phyloP scores from a whole-genome alignment of 2,888 invertebrate genomes.

The Operophtera brumata region DNA sequence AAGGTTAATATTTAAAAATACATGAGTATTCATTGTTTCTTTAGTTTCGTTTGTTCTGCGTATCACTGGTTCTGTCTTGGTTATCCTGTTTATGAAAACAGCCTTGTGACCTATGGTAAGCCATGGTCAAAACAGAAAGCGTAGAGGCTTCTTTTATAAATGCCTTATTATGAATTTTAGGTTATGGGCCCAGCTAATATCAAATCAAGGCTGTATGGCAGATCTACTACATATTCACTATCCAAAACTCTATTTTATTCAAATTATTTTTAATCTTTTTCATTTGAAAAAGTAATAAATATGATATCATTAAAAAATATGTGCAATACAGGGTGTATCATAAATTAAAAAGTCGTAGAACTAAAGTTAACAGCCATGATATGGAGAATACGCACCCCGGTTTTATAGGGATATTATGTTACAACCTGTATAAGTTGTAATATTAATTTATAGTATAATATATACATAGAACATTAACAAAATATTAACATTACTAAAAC shows the following conservation, averaged over 20 bases:
- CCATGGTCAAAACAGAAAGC: too few species aligned
- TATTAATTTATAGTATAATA: not conserved
- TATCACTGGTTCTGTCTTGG: too few species aligned
- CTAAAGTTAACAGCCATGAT: too few species aligned
- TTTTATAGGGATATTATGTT: too few species aligned
- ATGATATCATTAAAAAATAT: not conserved
- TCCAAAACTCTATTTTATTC: not conserved
- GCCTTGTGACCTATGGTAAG: too few species aligned
- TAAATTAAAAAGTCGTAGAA: too few species aligned
- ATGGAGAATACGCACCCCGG: too few species aligned
- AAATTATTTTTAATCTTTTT: too few species aligned
- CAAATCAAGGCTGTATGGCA: not conserved
- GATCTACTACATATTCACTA: not conserved
- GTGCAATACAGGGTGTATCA: too few species aligned
- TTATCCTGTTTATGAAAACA: too few species aligned
- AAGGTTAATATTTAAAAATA: not conserved
- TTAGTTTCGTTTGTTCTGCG: too few species aligned
- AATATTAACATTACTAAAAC: constrained; percentile 14
- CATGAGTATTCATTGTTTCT: too few species aligned
- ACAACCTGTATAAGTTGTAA: not conserved
- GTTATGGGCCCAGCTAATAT: not conserved
- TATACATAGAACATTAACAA: constrained; percentile 5
- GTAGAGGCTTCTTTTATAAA: not conserved
- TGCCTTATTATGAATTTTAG: not conserved
- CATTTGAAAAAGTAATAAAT: not conserved